Evolutionary conservation across 2,797 vertebrate species (phyloP), one percentile per base, ranked within the genome.

Genomic region (Petrocephalus sullivani): DNA sequence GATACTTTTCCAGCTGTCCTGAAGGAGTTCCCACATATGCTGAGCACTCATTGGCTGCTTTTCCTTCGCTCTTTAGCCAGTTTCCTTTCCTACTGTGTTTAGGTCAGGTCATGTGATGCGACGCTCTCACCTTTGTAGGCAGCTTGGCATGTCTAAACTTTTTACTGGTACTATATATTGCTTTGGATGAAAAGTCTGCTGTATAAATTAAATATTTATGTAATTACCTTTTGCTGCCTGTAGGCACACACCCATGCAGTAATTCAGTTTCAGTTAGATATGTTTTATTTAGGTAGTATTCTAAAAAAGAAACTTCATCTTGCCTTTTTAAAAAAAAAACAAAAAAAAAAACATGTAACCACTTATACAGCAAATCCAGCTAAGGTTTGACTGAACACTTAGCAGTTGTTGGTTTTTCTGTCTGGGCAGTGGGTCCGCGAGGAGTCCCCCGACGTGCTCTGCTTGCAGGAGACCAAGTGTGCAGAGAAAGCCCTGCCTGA

Each of bases 401-500:
- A 37, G 53, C 21, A 0, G 1, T 87, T 81, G 6, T 61, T 14
- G 33, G 8, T 49, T 88, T 37, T 49, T 33, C 23, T 89, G 78
- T 2, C 28, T 67, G 64, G 64, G 1, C 90, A 98, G 97, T 98
- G 97, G 98, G 95, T 98, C 67, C 95, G 95, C 0, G 94, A 97
- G 87, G 97, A 98, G 93, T 92, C 93, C 61, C 97, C 97, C 2
- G 97, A 98, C 87, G 93, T 98, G 21, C 90, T 98, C 88, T 98
- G 97, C 92, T 96, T 98, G 85, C 97, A 98, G 92, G 97, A 98
- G 91, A 97, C 96, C 0, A 98, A 98, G 91, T 98, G 97, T 90
- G 93, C 95, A 0, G 95, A 97, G 91, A 98, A 96, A 84, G 91
- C 94, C 57, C 94, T 98, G 49, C 97, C 97, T 0, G 90, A 93